Evolutionary conservation across 2,888 invertebrate genomes (phyloP).

Genomic region (Crocallis elinguaria): DNA sequence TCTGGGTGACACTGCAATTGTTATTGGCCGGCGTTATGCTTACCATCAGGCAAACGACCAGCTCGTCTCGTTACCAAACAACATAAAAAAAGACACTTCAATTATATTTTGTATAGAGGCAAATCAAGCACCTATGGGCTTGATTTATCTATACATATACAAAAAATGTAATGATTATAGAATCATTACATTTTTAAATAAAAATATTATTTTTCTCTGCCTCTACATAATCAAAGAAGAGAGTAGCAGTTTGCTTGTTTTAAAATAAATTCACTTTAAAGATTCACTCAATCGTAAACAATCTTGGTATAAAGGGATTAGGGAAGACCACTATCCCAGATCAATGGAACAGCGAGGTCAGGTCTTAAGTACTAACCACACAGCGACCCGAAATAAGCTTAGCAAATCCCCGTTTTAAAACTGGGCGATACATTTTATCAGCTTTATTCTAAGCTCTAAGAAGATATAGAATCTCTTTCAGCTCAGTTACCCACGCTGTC

Average conservation of each 20-base stretch:
- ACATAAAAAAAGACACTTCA: too few species aligned
- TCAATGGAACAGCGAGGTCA: slow-evolving; percentile 30
- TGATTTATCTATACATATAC: too few species aligned
- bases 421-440: slow-evolving; percentile 8
- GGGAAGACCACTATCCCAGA: slow-evolving; percentile 34
- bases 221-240: too few species aligned
- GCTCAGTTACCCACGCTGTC: too few species aligned
- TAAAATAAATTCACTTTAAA: slow-evolving; percentile 21
- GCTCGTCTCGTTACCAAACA: too few species aligned
- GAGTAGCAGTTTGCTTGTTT: not conserved
- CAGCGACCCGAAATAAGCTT: slow-evolving; percentile 33
- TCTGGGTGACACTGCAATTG: too few species aligned
- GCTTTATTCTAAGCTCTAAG: slow-evolving; percentile 3
- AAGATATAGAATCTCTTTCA: not conserved
- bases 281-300: slow-evolving; percentile 26
- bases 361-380: slow-evolving; percentile 30
- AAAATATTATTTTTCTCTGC: not conserved
- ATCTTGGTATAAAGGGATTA: slow-evolving; percentile 38
- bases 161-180: too few species aligned
- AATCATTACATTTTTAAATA: too few species aligned
- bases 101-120: too few species aligned
- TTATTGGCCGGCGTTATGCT: too few species aligned
- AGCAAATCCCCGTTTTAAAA: slow-evolving; percentile 24
- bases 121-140: too few species aligned
- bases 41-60: too few species aligned